Base-by-base conservation (phyloP, 1,140 invertebrate genomes). In the Hyles euphorbiae region DNA sequence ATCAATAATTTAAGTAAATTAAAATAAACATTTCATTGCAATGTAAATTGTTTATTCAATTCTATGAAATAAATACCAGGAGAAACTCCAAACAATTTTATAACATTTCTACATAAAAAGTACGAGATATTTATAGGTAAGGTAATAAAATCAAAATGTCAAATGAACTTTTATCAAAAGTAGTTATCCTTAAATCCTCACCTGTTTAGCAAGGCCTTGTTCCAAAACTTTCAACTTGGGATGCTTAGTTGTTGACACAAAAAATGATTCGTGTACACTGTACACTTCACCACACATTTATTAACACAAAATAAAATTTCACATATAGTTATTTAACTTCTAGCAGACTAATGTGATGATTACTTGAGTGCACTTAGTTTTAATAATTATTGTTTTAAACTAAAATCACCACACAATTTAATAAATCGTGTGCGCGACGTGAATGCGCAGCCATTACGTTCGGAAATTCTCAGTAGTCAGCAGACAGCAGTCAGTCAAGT, bases 181-280 rank as follows among this genome's bases (percentile, higher is more conserved):
- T 47, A 12, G 53, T 32, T 61, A 56, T 61, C 53, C 32, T 33
- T 9, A 52, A 34, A 40, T 43, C 34, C 60, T 54, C 58, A 58
- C 61, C 52, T 58, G 55, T 49, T 22, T 61, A 12, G 40, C 32
- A 43, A 43, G 60, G 49, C 54, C 60, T 61, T 61, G 50, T 59
- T 53, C n/a, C 52, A 56, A 56, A 61, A 52, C 49, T 56, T 61
- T 52, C 50, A 56, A 61, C 33, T 56, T 12, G 32, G 43, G 56
- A 52, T 34, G 22, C 50, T 9, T n/a, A 34, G 32, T 34, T 52
- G 50, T 52, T 52, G n/a, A 52, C 50, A 52, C 50, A 52, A 52
- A 52, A 48, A 48, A 48, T 48, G 22, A 48, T 48, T 48, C 46
- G 12, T 48, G 46, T n/a, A 45, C n/a, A 45, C 44, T 22, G n/a